Base-by-base conservation (phyloP, 1,140 invertebrate species). In the Ostrea denselamellosa region DNA sequence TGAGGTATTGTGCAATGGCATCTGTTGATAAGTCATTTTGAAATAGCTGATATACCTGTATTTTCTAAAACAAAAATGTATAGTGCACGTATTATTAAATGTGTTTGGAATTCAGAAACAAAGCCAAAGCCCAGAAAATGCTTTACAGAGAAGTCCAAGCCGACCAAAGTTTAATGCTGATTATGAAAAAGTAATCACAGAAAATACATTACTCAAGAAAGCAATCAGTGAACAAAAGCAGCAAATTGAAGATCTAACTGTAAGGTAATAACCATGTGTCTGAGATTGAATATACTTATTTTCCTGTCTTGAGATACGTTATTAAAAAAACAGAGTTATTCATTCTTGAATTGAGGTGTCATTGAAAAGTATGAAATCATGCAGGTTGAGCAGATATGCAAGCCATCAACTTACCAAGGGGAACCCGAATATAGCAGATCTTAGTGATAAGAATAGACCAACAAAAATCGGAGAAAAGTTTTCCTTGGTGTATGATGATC, bases 341-440 rank as follows among this genome's bases (percentile, higher is more conserved):
- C 34, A 17, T 56, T 58, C 3, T 58, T 58, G 56, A 12, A 56
- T 56, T 56, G 9, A 0, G 54, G 9, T 56, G 54, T 56, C 17
- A 56, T 56, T 2, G 10, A 25, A 25, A 0, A 2, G n/a, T n/a
- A 25, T 4, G 10, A 10, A n/a, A n/a, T 51, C 83, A 83, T 86
- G 44, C 52, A 89, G 88, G 52, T 34, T 89, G 25, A 89, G 88
- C 25, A 85, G 85, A 22, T 34, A 86, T 19, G 85, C 83, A 9
- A 85, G 86, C 8, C 83, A 87, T n/a, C 83, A 89, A 56, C 10
- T 87, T 4, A 86, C 83, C 8, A 62, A 89, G 52, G 86, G 86
- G 28, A 89, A 89, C 28, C 86, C 83, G 10, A 77, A 87, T 34
- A 86, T 89, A 19, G 83, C 86, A 17, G 88, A 89, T 53, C 83